Conservation (phyloP, 2,797 vertebrate genomes). For the Hyperoplus immaculatus region DNA sequence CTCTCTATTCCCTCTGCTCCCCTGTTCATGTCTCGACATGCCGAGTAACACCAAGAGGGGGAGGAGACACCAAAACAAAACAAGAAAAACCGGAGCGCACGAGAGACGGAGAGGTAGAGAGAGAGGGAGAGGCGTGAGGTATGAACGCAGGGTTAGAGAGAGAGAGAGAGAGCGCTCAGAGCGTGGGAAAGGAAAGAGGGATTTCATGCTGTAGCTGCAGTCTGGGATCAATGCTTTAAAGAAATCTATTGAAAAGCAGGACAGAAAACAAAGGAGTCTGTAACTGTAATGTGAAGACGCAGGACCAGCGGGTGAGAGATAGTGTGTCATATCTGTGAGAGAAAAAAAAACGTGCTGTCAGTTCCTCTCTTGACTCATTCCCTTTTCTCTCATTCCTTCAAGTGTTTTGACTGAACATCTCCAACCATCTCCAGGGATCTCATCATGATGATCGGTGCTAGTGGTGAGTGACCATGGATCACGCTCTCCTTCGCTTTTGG, state of each 20-base stretch:
- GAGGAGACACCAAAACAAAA: slow-evolving; percentile 78
- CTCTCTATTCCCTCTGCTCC: slow-evolving; percentile 27
- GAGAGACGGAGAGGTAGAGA: slow-evolving; percentile 34
- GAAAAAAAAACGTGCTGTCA: slow-evolving; percentile 42
- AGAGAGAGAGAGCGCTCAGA: slow-evolving; percentile 5
- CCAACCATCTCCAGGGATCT: slow-evolving; percentile 7
- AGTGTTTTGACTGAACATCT: slow-evolving; percentile 52
- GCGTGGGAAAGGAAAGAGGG: slow-evolving; percentile 69
- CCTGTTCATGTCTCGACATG: slow-evolving; percentile 81
- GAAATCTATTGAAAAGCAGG: slow-evolving; percentile 34
- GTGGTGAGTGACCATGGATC: slow-evolving; percentile 26
- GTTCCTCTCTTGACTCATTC: slow-evolving; percentile 47
- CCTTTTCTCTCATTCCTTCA: slow-evolving; percentile 34
- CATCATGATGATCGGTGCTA: background rate
- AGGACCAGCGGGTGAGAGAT: slow-evolving; percentile 46
- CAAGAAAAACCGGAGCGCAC: slow-evolving; percentile 75
- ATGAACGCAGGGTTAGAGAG: slow-evolving; percentile 35
- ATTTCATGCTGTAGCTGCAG: slow-evolving; percentile 55
- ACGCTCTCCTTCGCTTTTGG: background rate
- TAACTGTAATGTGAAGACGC: slow-evolving; percentile 48
- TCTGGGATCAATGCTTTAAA: slow-evolving; percentile 33
- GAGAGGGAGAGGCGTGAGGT: slow-evolving; percentile 53
- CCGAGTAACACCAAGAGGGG: slow-evolving; percentile 70
- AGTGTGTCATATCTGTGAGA: slow-evolving; percentile 52
- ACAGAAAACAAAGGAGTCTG: slow-evolving; percentile 34